phyloP scores from a whole-genome alignment of 2,113 vertebrate genomes.

The Recurvirostra avosetta region DNA sequence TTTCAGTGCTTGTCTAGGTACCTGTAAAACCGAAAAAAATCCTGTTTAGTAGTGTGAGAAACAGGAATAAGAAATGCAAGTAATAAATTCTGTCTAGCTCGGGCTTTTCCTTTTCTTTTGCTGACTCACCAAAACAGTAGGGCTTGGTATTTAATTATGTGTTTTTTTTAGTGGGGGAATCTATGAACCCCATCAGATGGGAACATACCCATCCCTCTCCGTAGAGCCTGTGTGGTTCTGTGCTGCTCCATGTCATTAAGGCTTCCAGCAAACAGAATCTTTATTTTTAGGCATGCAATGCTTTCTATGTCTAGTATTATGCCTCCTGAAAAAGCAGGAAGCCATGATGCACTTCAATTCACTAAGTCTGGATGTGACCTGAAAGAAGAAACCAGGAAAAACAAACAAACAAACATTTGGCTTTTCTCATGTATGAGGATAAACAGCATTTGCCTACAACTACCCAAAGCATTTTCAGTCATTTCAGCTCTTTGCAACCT shows the following conservation, averaged over 20 bases:
- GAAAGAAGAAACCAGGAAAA: conserved; percentile 11
- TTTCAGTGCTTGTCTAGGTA: neutral
- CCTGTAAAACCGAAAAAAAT: neutral
- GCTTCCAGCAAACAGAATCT: neutral
- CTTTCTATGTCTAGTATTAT: neutral
- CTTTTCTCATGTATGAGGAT: conserved; percentile 11
- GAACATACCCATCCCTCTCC: neutral
- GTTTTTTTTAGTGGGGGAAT: neutral
- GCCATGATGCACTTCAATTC: neutral
- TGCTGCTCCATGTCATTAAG: neutral
- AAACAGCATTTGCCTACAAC: conserved; percentile 12
- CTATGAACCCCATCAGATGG: neutral
- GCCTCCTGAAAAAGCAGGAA: conserved; percentile 22
- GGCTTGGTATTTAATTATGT: neutral
- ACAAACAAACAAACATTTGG: conserved; percentile 11
- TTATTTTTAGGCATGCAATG: neutral
- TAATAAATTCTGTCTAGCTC: neutral
- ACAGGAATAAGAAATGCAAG: neutral
- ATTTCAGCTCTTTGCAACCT: neutral
- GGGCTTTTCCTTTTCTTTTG: neutral
- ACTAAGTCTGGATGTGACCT: conserved; percentile 5
- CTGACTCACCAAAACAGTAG: conserved; percentile 15
- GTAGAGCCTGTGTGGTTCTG: neutral
- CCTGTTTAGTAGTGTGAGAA: neutral
- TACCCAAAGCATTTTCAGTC: neutral